A percentile compares a stretch with the other conserved stretches of the same genome.
phyloP scores from a whole-genome alignment of 2,888 invertebrate species.

The Electrophaes corylata region DNA sequence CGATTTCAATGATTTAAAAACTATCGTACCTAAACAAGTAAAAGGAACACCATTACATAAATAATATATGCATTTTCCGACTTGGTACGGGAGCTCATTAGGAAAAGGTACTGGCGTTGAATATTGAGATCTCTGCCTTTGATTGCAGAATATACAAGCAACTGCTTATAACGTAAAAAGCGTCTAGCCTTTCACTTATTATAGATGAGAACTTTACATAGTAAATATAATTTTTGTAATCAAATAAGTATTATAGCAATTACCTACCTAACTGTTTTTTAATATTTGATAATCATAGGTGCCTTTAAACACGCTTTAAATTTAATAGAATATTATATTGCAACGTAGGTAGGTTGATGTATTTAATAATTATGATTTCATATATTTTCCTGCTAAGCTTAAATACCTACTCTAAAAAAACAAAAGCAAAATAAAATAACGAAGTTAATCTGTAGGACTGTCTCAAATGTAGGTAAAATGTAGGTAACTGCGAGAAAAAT shows the following conservation, averaged over 20 bases:
- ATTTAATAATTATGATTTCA: neutral
- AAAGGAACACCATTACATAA: no score
- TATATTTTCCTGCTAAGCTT: neutral
- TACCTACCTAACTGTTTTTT: slow-evolving; percentile 3
- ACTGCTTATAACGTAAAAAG: slow-evolving; percentile 68
- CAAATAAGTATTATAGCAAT: neutral
- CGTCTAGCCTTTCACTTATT: slow-evolving; percentile 7
- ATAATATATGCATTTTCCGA: no score
- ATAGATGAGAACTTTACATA: no score
- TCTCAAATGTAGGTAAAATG: no score
- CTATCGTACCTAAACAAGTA: no score
- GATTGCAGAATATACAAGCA: slow-evolving; percentile 39
- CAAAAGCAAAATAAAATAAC: no score
- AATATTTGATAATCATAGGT: slow-evolving; percentile 7
- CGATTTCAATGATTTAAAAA: no score
- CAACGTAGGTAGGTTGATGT: slow-evolving; percentile 9
- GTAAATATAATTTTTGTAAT: no score
- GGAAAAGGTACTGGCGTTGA: slow-evolving; percentile 6
- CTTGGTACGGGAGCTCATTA: no score
- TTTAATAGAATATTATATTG: slow-evolving; percentile 10
- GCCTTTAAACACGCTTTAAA: slow-evolving; percentile 27
- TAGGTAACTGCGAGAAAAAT: no score
- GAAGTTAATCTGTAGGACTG: no score
- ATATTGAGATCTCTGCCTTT: slow-evolving; percentile 16
- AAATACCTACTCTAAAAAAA: no score